Base-by-base conservation (phyloP, 2,888 invertebrate genomes). In the Catocala fraxini region DNA sequence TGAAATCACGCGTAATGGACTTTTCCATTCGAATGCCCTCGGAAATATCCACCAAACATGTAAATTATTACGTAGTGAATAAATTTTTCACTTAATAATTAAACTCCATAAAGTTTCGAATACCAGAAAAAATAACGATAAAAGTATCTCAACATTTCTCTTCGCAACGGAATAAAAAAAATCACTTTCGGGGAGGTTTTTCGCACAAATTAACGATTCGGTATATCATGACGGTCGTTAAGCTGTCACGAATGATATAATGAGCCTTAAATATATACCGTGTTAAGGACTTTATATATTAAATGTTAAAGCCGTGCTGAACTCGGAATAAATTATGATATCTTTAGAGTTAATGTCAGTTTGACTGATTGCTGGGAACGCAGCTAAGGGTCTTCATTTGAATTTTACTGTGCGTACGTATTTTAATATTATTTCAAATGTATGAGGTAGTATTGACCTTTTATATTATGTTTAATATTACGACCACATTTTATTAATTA, bases 161-260 rank as follows among this genome's bases (percentile, higher is more conserved):
- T 42, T 56, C 39, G 45, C 9, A 55, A 25, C 41, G 46, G 48
- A 53, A 65, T 54, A 70, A 63, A 63, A 75, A 74, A 77, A 71
- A 66, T 52, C 62, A 71, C 61, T 65, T 65, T 57, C 41, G 6
- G 12, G 25, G 48, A 51, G 56, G 49, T 53, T 63, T 68, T 74
- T 75, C 53, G 62, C 62, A 56, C 63, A 77, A 81, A 82, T 80
- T 82, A 79, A 71, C 75, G 70, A 53, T 65, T 63, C 76, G 51
- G 71, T 81, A 74, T 75, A 76, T 82, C 81, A 80, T 70, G 65
- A 65, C 42, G 73, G 73, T 66, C 83, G 75, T 83, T 72, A 83
- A 70, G 33, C 71, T 82, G 82, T 76, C 80, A 68, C 56, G 56
- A 63, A 66, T 55, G 65, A 67, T 69, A 65, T 71, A 79, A 79